These are phyloP conservation scores for Siniperca undulata DNA, from an alignment of 2,797 vertebrate species.

Conservation along the genomic window DNA sequence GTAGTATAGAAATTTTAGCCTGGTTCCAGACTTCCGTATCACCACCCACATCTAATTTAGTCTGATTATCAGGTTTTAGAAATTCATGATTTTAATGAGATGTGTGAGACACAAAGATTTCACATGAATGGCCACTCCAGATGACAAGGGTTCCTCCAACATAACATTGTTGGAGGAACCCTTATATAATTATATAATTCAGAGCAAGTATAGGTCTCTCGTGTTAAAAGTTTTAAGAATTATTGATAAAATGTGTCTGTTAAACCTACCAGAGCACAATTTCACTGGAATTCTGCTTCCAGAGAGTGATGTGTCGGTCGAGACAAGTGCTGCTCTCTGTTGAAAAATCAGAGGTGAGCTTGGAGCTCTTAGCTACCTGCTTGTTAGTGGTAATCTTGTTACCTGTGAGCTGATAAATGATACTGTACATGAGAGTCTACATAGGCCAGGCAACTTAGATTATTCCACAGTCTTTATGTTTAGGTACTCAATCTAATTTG, in stretches of 20 bases:
- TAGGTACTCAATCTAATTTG: background rate
- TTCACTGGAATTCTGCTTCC: background rate
- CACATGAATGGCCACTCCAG: background rate
- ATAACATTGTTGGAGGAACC: background rate
- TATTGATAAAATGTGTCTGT: background rate
- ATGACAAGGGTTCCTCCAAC: background rate
- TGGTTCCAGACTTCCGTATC: background rate
- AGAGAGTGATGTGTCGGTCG: background rate
- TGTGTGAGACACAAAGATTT: background rate
- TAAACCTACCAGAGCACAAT: background rate
- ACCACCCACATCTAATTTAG: background rate
- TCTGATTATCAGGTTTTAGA: background rate
- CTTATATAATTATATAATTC: background rate
- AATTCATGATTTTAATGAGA: background rate
- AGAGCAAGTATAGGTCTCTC: background rate
- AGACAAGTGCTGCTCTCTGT: background rate
- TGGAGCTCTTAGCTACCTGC: constrained; percentile 3
- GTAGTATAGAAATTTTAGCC: background rate
- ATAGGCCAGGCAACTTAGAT: background rate
- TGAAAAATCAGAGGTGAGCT: background rate
- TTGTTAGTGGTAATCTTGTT: background rate
- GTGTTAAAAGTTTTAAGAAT: background rate
- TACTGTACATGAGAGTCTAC: background rate
- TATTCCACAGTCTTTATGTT: background rate
- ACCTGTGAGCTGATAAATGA: background rate